Evolutionary conservation across 2,888 invertebrate genomes (phyloP), one percentile per base, ranked within the genome.

Genomic region (Timema podura): DNA sequence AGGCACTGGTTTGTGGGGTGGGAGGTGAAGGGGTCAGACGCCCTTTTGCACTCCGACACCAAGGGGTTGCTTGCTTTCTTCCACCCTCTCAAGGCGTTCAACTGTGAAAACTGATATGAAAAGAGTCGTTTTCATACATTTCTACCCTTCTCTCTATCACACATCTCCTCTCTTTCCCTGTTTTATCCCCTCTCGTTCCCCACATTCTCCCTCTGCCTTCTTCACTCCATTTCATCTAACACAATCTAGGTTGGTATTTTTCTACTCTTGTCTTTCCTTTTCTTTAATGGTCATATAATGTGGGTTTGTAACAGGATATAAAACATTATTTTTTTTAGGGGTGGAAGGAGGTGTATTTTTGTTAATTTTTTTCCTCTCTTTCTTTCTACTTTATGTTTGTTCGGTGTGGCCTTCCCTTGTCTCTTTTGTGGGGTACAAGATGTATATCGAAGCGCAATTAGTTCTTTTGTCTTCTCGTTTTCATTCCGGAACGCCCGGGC

Each of bases 41-140:
- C 44, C 44, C 59, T 59, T 30, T 16, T 59, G 59, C 16, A 16
- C 44, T 16, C 59, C 30, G 44, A 30, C 44, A 30, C 49, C 49
- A 67, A 67, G 54, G 46, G 46, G n/a, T 7, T 6, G 48, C 30
- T n/a, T 30, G 8, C 6, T 30, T 44, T 44, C 44, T 47, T 1
- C 30, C 49, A 48, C 6, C 44, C 64, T 15, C 48, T 48, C 13
- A 46, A 65, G 48, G 65, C 71, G 61, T 57, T 61, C 68, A 61
- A 68, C 68, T 68, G 71, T 71, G 68, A 71, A 68, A 71, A 68
- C 68, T 71, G 71, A 71, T 71, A 71, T 71, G 71, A 66, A 71
- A 71, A 71, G 71, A 71, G 71, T 68, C 65, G 67, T 67, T 71
- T 68, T 65, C 68, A 59, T 49, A 59, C 51, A 59, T 51, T 49